A percentile compares a stretch with the other conserved stretches of the same genome.
Conservation (phyloP, 2,113 vertebrate species). For the Chloroceryle aenea region DNA sequence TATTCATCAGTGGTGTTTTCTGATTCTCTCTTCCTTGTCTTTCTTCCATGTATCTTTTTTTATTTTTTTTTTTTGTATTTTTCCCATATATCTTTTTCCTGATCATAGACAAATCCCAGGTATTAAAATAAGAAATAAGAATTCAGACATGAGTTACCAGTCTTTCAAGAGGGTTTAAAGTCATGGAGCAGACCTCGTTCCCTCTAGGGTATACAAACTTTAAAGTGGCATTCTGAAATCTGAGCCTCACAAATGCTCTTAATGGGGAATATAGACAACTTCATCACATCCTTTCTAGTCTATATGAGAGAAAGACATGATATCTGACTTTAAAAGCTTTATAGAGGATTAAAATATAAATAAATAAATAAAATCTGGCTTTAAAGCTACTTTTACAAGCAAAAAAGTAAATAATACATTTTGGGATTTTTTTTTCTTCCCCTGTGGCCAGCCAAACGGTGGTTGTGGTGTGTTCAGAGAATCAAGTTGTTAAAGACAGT, state of each 20-base stretch:
- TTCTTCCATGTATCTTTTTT: not conserved
- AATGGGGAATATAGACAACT: fast-evolving
- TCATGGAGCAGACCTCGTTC: fast-evolving
- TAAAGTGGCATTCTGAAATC: not conserved
- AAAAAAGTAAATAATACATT: fast-evolving
- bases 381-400: not conserved
- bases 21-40: not conserved
- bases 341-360: not conserved
- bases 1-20: not conserved
- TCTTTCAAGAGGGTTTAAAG: not conserved
- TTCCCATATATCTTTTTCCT: not conserved
- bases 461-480: not conserved
- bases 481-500: not conserved
- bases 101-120: not conserved
- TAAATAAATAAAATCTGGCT: not conserved
- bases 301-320: not conserved
- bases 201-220: fast-evolving
- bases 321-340: not conserved
- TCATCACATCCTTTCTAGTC: not conserved
- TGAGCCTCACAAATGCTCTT: not conserved
- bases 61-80: not conserved
- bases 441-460: not conserved
- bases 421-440: not conserved
- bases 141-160: not conserved
- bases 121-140: not conserved